Percentiles rank a stretch among this genome's conserved stretches.
Conservation (phyloP, 2,113 vertebrate genomes). For the Spermophilus dauricus region DNA sequence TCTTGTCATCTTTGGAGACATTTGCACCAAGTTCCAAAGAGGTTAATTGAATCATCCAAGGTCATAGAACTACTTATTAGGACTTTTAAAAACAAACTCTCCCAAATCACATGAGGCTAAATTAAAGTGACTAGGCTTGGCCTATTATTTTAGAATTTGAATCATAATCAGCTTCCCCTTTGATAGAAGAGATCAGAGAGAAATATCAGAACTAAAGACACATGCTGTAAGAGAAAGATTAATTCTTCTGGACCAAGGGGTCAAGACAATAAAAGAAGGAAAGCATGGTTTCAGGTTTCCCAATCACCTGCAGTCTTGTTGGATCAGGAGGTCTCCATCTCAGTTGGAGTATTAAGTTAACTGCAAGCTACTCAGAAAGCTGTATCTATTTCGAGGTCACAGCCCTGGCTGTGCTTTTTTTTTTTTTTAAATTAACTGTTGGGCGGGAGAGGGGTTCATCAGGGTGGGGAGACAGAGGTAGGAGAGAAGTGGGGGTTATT, state of each 20-base stretch:
- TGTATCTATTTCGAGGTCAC: slow-evolving; percentile 70
- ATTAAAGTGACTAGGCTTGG: neutral
- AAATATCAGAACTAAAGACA: neutral
- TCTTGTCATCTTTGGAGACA: neutral
- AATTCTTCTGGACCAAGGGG: slow-evolving; percentile 70
- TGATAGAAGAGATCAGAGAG: slow-evolving; percentile 9
- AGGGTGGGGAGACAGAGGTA: slow-evolving; percentile 16
- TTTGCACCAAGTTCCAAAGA: neutral
- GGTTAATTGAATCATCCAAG: neutral
- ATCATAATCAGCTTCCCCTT: neutral
- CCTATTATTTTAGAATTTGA: slow-evolving; percentile 5
- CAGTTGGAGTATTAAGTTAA: slow-evolving; percentile 71
- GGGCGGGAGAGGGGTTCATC: neutral
- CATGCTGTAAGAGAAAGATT: neutral
- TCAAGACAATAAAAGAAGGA: slow-evolving; percentile 73
- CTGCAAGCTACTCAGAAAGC: slow-evolving; percentile 68
- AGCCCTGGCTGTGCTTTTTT: slow-evolving; percentile 18
- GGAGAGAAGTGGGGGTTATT: slow-evolving; percentile 81
- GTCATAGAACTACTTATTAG: neutral
- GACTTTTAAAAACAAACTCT: neutral
- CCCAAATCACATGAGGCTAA: neutral
- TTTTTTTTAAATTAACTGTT: slow-evolving; percentile 23
- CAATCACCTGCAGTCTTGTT: slow-evolving; percentile 54
- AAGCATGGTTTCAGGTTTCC: slow-evolving; percentile 64
- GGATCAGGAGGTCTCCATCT: slow-evolving; percentile 22